phyloP scores from a whole-genome alignment of 2,797 vertebrate species.

The Oreochromis grahami region DNA sequence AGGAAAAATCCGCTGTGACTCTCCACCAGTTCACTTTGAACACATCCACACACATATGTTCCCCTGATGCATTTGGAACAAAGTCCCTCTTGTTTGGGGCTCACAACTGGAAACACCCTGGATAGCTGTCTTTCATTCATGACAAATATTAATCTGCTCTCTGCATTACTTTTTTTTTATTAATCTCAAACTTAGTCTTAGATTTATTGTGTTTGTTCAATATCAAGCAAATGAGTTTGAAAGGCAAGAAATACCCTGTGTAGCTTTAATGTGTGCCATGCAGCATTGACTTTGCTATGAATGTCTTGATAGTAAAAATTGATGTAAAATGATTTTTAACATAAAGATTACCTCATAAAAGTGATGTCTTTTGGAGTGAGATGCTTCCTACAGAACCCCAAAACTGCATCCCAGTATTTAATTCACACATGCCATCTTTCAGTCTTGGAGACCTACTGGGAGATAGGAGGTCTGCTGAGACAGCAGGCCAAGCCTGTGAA shows the following conservation, averaged over 20 bases:
- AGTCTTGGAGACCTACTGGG: background rate
- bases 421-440: slow-evolving; percentile 17
- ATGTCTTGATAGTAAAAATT: background rate
- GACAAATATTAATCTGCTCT: background rate
- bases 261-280: fast-evolving
- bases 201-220: background rate
- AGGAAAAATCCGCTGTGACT: background rate
- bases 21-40: background rate
- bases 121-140: background rate
- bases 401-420: background rate
- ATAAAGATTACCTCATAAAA: background rate
- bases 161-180: background rate
- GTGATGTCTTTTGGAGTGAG: background rate
- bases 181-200: background rate
- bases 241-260: background rate
- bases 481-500: background rate
- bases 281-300: background rate
- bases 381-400: background rate
- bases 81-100: slow-evolving; percentile 8
- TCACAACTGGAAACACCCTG: slow-evolving; percentile 6
- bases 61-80: background rate
- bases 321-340: background rate
- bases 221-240: background rate
- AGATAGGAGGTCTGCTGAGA: slow-evolving; percentile 2
- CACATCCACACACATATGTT: background rate